These are phyloP conservation scores for Macrotis lagotis DNA, from an alignment of 2,113 vertebrate genomes.

Conservation along the genomic window DNA sequence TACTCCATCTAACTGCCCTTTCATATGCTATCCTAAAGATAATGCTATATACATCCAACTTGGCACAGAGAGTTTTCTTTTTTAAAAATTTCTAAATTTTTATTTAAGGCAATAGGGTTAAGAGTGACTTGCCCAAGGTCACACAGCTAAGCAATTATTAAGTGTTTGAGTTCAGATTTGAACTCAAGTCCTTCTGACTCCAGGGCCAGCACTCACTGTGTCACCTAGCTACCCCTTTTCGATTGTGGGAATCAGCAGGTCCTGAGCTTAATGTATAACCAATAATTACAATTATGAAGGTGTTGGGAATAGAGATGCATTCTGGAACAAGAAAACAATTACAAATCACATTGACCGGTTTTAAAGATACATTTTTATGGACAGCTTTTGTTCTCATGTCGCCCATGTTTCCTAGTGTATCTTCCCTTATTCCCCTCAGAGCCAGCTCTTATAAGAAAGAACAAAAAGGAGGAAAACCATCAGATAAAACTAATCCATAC, in stretches of 20 bases:
- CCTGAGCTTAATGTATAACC: not conserved
- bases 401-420: not conserved
- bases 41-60: not conserved
- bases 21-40: not conserved
- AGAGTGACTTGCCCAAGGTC: no score
- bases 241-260: not conserved
- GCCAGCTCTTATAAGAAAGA: not conserved
- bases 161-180: no score
- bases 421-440: not conserved
- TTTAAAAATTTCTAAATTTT: no score
- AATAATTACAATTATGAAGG: not conserved
- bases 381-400: not conserved
- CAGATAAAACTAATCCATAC: not conserved
- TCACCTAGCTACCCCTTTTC: no score
- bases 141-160: no score
- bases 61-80: not conserved
- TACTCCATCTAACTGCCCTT: no score
- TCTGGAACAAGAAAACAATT: not conserved
- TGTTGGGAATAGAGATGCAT: not conserved
- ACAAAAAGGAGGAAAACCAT: not conserved
- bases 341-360: not conserved
- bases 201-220: no score
- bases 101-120: no score
- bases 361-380: not conserved
- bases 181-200: no score